Percentiles rank a stretch among this genome's conserved stretches.
Conservation (phyloP, 2,113 vertebrate genomes). For the Myxocyprinus asiaticus region DNA sequence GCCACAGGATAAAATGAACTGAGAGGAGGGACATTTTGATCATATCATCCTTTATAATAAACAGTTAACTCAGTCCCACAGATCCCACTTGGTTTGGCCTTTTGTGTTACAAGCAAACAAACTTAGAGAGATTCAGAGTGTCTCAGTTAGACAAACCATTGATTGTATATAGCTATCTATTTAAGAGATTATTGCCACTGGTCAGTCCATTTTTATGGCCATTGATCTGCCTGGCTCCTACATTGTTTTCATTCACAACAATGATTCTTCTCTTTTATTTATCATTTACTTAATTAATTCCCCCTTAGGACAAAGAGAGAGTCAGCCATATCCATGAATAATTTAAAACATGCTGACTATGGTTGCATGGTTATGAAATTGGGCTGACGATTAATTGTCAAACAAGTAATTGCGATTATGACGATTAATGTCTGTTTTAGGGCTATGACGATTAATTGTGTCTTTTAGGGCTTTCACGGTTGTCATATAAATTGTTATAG, state of each 20-base stretch:
- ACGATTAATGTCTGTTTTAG: no score
- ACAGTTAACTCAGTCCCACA: conserved; percentile 27
- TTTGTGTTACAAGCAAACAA: conserved; percentile 29
- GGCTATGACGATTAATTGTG: no score
- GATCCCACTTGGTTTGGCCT: neutral
- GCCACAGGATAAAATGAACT: neutral
- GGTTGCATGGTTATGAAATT: no score
- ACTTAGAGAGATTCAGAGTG: conserved; percentile 9
- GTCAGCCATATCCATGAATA: conserved; percentile 38
- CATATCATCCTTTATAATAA: conserved; percentile 37
- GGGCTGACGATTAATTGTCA: no score
- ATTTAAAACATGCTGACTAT: conserved; percentile 29
- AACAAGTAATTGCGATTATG: no score
- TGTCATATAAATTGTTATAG: no score
- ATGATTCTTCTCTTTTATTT: conserved; percentile 35
- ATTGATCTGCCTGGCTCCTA: conserved; percentile 48
- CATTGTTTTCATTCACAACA: conserved; percentile 45
- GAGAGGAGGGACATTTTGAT: conserved; percentile 19
- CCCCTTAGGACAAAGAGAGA: conserved; percentile 14
- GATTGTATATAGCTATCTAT: conserved; percentile 53
- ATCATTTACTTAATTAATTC: conserved; percentile 45
- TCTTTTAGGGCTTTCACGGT: no score
- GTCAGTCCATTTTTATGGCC: conserved; percentile 47
- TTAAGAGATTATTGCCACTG: conserved; percentile 53
- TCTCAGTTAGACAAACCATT: conserved; percentile 55